Conservation (phyloP, 2,888 invertebrate genomes). For the Drosophila mulleri region DNA sequence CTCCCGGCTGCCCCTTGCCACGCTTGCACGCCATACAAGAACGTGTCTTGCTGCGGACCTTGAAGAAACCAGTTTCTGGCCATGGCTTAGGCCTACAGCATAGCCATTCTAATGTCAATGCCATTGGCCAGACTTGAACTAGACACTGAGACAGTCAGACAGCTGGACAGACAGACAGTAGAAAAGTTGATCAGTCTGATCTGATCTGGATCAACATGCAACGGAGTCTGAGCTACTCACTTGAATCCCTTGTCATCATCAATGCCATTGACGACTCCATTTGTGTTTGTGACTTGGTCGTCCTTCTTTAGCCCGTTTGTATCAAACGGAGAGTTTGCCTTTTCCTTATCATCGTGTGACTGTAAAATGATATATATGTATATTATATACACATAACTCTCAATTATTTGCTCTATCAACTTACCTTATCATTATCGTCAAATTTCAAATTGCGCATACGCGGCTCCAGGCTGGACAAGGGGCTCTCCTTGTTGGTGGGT, state of each 20-base stretch:
- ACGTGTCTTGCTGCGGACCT: constrained; percentile 76
- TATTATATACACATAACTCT: neutral
- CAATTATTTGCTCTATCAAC: constrained; percentile 12
- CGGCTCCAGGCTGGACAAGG: constrained; percentile 87
- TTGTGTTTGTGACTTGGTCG: constrained; percentile 87
- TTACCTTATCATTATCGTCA: constrained; percentile 86
- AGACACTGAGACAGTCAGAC: constrained; percentile 37
- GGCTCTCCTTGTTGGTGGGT: constrained; percentile 91
- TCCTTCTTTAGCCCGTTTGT: constrained; percentile 86
- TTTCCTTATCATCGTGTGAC: constrained; percentile 86
- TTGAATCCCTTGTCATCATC: constrained; percentile 96
- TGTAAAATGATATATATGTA: constrained; percentile 51
- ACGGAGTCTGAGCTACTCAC: constrained; percentile 88
- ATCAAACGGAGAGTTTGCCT: constrained; percentile 86
- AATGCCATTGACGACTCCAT: constrained; percentile 89
- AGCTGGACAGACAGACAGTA: constrained; percentile 5
- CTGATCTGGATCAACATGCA: constrained; percentile 17
- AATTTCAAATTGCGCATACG: constrained; percentile 88
- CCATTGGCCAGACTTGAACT: constrained; percentile 74
- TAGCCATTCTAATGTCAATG: constrained; percentile 85
- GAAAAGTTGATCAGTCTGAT: constrained; percentile 32
- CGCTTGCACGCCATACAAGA: constrained; percentile 23
- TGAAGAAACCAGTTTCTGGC: constrained; percentile 84
- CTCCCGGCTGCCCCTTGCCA: neutral
- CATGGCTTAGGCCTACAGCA: constrained; percentile 27